Evolutionary conservation across 2,888 invertebrate species (phyloP).

Genomic region (Noctua pronuba): DNA sequence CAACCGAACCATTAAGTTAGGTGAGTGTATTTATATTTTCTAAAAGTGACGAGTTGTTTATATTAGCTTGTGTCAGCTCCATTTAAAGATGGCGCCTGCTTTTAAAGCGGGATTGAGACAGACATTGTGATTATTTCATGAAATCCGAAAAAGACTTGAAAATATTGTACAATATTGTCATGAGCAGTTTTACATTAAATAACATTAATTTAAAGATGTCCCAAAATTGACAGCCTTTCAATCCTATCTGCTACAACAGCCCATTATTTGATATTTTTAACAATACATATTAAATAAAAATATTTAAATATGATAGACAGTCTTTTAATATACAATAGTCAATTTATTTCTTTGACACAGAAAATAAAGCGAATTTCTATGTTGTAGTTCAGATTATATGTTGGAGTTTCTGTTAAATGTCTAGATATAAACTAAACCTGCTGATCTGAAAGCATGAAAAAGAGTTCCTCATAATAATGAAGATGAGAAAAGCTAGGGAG

Average conservation of each 20-base stretch:
- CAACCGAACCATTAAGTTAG: background rate
- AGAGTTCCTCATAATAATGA: background rate
- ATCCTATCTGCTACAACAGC: background rate
- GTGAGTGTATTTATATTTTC: background rate
- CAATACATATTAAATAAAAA: background rate
- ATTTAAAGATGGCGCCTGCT: background rate
- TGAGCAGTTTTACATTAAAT: background rate
- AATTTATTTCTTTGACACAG: conserved; percentile 17
- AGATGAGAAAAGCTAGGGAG: too few relatives aligned
- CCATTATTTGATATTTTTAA: background rate
- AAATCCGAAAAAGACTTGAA: background rate
- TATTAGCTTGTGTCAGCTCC: background rate
- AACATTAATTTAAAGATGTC: background rate
- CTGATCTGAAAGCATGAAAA: background rate
- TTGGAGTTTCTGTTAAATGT: background rate
- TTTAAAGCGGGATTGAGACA: background rate
- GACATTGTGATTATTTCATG: background rate
- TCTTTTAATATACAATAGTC: conserved; percentile 14
- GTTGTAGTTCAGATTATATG: conserved; percentile 14
- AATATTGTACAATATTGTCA: background rate
- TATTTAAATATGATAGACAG: background rate
- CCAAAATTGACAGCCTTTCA: background rate
- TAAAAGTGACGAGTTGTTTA: background rate
- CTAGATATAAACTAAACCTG: background rate
- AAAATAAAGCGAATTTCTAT: conserved; percentile 6